Conservation (phyloP, 1,140 invertebrate genomes). For the Ceratosolen fusciceps region DNA sequence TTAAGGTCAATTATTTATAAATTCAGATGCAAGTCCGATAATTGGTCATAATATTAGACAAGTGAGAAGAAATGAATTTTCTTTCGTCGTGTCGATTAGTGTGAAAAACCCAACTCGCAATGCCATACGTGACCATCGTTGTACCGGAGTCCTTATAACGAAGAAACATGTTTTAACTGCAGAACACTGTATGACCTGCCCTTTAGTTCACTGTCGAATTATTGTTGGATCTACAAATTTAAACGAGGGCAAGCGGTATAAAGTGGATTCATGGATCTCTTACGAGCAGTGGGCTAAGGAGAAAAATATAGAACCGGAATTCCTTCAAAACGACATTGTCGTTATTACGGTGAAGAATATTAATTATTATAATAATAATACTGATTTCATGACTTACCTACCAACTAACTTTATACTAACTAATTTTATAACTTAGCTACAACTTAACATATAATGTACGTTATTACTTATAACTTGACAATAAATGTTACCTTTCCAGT, state of each 20-base stretch:
- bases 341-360: not conserved
- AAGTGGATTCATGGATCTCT: not conserved
- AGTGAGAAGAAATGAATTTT: not conserved
- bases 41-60: not conserved
- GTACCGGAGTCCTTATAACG: not conserved
- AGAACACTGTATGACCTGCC: not conserved
- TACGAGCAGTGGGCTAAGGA: not conserved
- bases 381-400: no score
- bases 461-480: no score
- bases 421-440: no score
- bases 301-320: no score
- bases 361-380: not conserved
- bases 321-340: not conserved
- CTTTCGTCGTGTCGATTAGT: not conserved
- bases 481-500: no score
- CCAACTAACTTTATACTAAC: no score
- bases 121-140: not conserved
- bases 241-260: not conserved
- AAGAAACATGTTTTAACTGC: conserved; percentile 4
- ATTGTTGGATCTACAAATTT: not conserved
- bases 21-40: not conserved
- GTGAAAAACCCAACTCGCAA: not conserved
- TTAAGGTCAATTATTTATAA: not conserved
- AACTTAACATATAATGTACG: no score
- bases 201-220: not conserved